These are phyloP conservation scores for Laticauda laticaudata DNA, from an alignment of 2,113 vertebrate species.

Conservation along the genomic window DNA sequence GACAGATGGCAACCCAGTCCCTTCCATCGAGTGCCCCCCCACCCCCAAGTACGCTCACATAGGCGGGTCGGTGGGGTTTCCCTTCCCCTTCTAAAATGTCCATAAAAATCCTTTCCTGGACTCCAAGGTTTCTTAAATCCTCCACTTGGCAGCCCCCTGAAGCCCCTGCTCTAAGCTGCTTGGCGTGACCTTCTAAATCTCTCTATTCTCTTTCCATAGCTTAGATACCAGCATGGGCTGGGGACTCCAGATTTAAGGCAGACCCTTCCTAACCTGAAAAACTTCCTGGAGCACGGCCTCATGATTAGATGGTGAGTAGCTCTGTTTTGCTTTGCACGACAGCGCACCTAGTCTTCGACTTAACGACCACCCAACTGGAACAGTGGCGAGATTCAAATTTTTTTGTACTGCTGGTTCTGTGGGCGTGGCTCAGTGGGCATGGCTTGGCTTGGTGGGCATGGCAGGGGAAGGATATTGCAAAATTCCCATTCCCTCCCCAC, in stretches of 20 bases:
- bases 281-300: conserved; percentile 93
- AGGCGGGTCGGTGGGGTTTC: background rate
- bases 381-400: too few relatives aligned
- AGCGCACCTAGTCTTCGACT: background rate
- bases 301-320: conserved; percentile 93
- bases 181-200: conserved; percentile 11
- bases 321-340: background rate
- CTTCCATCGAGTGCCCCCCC: too few relatives aligned
- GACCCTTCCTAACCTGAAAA: conserved; percentile 97
- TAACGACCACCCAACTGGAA: background rate
- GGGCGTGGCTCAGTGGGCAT: too few relatives aligned
- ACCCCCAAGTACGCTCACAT: too few relatives aligned
- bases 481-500: too few relatives aligned
- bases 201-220: conserved; percentile 69
- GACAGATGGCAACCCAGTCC: too few relatives aligned
- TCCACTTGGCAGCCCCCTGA: background rate
- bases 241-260: conserved; percentile 94
- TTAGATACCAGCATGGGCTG: conserved; percentile 93
- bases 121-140: background rate
- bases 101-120: background rate
- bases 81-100: background rate
- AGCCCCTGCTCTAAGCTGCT: too few relatives aligned
- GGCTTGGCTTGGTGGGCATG: too few relatives aligned
- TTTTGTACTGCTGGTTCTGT: too few relatives aligned
- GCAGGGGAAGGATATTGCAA: too few relatives aligned